Base-by-base conservation (phyloP, 2,113 vertebrate genomes). In the Salvator merianae region DNA sequence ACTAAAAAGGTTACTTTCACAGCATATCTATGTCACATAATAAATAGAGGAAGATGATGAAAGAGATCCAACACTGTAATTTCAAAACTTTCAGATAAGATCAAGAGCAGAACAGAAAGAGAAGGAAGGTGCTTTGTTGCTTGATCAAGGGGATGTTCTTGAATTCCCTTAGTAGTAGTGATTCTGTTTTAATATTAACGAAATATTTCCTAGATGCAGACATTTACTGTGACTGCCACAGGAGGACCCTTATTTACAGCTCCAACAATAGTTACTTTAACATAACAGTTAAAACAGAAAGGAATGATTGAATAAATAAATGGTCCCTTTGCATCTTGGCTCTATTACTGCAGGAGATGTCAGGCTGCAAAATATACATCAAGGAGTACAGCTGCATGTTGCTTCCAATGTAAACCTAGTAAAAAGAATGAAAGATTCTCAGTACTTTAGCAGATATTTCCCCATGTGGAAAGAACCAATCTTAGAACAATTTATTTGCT, bases 1-100 rank as follows among this genome's bases (percentile, higher is more conserved):
- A 90, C 12, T 92, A 90, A 74, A 92, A 90, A 89, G 47, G 93
- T 95, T 93, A 94, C 93, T 94, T 90, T 74, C 92, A 94, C 94
- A 83, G 72, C 85, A 91, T n/a, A 70, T 7, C 82, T 65, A 93
- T 90, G 40, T 30, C 18, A 28, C 53, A 88, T 91, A 90, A 87
- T 86, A 86, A 89, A 53, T 12, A 9, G 47, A 6, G 38, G 26
- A 79, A 78, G 36, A 4, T 0, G 65, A 76, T 77, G 68, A 59
- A 78, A 47, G 77, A 43, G 0, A 1, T 18, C 3, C 53, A 83
- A 12, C 16, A 79, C 1, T 0, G 22, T 65, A 79, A 38, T 63
- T 65, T 59, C 68, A 3, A 1, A 18, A 43, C 14, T 40, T 81
- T 65, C 8, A 2, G 38, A 74, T 82, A 59, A 65, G 1, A n/a